Percentiles rank a stretch among this genome's conserved stretches.
phyloP scores from a whole-genome alignment of 2,113 vertebrate genomes.

The Clarias gariepinus region DNA sequence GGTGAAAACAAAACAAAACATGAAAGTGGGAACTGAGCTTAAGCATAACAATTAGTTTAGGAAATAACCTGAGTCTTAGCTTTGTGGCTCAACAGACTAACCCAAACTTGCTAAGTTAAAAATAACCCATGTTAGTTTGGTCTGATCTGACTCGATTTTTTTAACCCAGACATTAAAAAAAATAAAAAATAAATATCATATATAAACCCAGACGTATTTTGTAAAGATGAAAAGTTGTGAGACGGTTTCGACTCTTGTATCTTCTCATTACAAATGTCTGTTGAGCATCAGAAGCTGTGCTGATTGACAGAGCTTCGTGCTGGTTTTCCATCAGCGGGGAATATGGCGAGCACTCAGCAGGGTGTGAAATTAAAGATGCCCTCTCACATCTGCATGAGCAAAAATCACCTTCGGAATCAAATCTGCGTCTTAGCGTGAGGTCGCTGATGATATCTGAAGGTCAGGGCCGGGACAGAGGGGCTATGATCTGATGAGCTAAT shows the following conservation, averaged over 20 bases:
- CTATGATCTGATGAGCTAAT: neutral
- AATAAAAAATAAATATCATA: neutral
- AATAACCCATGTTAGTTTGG: neutral
- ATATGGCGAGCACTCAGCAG: slow-evolving; percentile 52
- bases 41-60: neutral
- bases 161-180: neutral
- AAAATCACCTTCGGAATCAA: slow-evolving; percentile 45
- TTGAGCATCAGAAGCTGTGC: slow-evolving; percentile 37
- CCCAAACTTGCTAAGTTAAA: neutral
- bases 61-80: neutral
- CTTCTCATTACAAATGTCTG: slow-evolving; percentile 10
- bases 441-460: slow-evolving; percentile 54
- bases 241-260: neutral
- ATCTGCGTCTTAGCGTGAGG: slow-evolving; percentile 29
- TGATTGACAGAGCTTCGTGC: slow-evolving; percentile 48
- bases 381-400: slow-evolving; percentile 49
- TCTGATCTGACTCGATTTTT: neutral
- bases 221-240: slow-evolving; percentile 28
- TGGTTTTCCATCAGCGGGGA: slow-evolving; percentile 46
- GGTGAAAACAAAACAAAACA: too few species aligned
- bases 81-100: neutral
- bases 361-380: slow-evolving; percentile 74
- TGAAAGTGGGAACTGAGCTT: too few species aligned
- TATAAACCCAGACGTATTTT: neutral
- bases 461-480: slow-evolving; percentile 12